phyloP scores from a whole-genome alignment of 1,140 invertebrate genomes.

The Cyphomyrmex costatus region DNA sequence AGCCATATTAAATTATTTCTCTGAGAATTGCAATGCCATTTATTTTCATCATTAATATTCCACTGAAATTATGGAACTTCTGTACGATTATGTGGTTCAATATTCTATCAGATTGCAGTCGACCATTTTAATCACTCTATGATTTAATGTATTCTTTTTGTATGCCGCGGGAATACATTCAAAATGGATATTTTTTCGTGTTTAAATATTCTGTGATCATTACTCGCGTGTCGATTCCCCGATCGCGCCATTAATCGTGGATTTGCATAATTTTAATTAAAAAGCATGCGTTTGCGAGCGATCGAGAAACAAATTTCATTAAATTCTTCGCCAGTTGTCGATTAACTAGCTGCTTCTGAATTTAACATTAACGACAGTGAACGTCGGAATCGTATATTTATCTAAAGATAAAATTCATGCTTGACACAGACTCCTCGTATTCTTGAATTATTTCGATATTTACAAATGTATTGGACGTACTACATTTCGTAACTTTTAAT shows the following conservation, averaged over 20 bases:
- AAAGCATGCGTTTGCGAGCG: slow-evolving; percentile 62
- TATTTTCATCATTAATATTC: not conserved
- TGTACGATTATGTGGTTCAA: slow-evolving; percentile 1
- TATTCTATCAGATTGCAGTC: slow-evolving; percentile 36
- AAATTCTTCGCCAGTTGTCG: slow-evolving; percentile 68
- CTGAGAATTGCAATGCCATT: not conserved
- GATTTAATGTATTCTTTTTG: slow-evolving; percentile 69
- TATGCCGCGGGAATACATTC: slow-evolving; percentile 4
- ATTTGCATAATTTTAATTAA: slow-evolving; percentile 78
- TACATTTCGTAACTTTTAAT: slow-evolving; percentile 17
- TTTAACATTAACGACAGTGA: slow-evolving; percentile 37
- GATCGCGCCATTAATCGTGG: slow-evolving; percentile 71
- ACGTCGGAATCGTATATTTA: slow-evolving; percentile 36
- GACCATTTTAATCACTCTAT: not conserved
- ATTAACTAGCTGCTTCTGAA: slow-evolving; percentile 39
- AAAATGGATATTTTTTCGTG: slow-evolving; percentile 55
- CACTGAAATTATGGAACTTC: slow-evolving; percentile 6
- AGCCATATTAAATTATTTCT: slow-evolving; percentile 30
- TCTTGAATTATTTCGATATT: slow-evolving; percentile 38
- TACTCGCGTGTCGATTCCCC: slow-evolving; percentile 51
- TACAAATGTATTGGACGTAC: not conserved
- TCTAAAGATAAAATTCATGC: slow-evolving; percentile 26
- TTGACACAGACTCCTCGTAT: not conserved
- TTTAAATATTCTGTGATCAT: slow-evolving; percentile 65
- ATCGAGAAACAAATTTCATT: slow-evolving; percentile 74